Evolutionary conservation across 1,140 invertebrate species (phyloP).

Genomic region (Orchestia grillus): DNA sequence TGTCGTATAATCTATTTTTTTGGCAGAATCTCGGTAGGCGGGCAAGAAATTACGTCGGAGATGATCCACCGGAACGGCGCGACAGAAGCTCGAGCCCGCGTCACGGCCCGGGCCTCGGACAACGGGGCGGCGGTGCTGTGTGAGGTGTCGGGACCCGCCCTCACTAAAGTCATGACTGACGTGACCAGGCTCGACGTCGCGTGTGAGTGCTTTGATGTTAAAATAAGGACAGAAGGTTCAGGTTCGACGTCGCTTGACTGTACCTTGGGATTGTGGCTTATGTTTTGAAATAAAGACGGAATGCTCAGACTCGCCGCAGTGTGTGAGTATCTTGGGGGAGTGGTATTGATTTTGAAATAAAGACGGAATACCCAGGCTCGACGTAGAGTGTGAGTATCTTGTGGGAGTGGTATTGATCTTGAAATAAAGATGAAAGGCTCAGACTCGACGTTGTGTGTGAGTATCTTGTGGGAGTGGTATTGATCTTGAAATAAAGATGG

Average conservation of each 20-base stretch:
- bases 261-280: no score
- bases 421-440: neutral
- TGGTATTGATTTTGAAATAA: no score
- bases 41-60: conserved; percentile 47
- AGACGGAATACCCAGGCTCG: neutral
- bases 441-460: neutral
- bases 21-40: neutral
- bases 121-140: conserved; percentile 35
- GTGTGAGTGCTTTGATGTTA: conserved; percentile 2
- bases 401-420: neutral
- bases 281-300: neutral
- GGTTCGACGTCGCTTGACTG: neutral
- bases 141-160: conserved; percentile 23
- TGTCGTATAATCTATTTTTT: neutral
- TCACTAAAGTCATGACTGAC: conserved; percentile 33
- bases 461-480: neutral
- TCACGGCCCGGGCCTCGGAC: conserved; percentile 33
- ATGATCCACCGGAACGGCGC: conserved; percentile 29
- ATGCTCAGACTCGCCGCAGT: neutral
- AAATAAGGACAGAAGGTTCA: neutral
- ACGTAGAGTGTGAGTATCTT: neutral
- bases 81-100: neutral
- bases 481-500: neutral
- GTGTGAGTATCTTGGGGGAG: no score
- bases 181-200: conserved; percentile 37